phyloP scores from a whole-genome alignment of 2,113 vertebrate species.

The Eurypyga helias region DNA sequence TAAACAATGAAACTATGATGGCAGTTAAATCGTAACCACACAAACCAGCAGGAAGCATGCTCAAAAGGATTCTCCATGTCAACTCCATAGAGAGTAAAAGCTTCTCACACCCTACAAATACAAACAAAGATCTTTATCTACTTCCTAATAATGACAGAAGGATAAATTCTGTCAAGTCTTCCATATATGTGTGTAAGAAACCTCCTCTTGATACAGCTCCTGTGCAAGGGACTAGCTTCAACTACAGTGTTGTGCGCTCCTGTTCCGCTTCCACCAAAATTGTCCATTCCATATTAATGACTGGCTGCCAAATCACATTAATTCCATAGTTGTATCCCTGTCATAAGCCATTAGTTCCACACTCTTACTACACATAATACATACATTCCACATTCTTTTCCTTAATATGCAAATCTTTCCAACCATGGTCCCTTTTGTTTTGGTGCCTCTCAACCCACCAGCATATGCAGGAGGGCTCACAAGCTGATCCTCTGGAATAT shows the following conservation, averaged over 20 bases:
- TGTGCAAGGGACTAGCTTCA: not conserved
- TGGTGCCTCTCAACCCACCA: not conserved
- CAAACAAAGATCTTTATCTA: constrained; percentile 41
- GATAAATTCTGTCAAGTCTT: constrained; percentile 1
- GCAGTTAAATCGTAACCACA: constrained; percentile 19
- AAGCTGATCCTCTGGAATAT: not conserved
- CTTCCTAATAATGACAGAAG: constrained; percentile 23
- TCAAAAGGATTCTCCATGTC: constrained; percentile 31
- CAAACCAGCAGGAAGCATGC: not conserved
- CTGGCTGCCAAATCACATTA: constrained; percentile 52
- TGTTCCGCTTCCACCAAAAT: not conserved
- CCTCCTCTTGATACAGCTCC: not conserved
- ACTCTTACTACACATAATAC: constrained; percentile 47
- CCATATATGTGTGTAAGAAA: not conserved
- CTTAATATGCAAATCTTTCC: constrained; percentile 64
- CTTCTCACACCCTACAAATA: constrained; percentile 29
- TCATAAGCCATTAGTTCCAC: constrained; percentile 69
- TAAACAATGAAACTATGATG: not conserved
- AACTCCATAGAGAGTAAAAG: not conserved
- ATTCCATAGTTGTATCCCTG: constrained; percentile 54
- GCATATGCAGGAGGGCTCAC: not conserved
- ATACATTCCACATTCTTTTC: constrained; percentile 60
- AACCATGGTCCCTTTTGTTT: constrained; percentile 41
- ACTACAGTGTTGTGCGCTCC: not conserved
- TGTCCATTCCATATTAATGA: constrained; percentile 31